Evolutionary conservation across 1,140 invertebrate species (phyloP), one percentile per base, ranked within the genome.

Genomic region (Delia radicum): DNA sequence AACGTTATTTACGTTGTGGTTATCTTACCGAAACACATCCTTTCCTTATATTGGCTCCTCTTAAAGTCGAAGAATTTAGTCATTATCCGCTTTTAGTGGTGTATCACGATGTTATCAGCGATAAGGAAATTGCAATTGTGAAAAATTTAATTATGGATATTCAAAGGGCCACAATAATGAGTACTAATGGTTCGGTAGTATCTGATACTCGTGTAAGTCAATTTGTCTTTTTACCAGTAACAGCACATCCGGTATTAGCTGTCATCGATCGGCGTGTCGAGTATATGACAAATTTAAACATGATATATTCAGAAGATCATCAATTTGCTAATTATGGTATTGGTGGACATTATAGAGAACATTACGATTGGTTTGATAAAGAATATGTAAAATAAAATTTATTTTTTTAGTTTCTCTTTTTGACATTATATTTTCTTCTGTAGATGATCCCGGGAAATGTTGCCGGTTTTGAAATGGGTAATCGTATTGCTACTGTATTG

Each of bases 151-250:
- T 95, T 2, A 90, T 89, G 76, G 95, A 96, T 3, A 94, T 96
- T 87, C 86, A 83, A 80, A 75, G 84, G 0, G 81, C 84, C 3
- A 98, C 94, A 1, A 96, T 99, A 0, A 61, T 71, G 3, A 96
- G 6, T 94, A 94, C 13, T 92, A 85, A 89, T 97, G 74, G 95
- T 94, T 86, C 91, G 91, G 13, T 96, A 0, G 83, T 81, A 3
- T 84, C 98, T 2, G 91, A 93, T 80, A 98, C 97, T 84, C 91
- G 98, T 78, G 98, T 99, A 80, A 98, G 96, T 84, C 99, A 99
- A 89, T 96, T 95, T 78, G 93, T 94, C 1, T 99, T 98, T 95
- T 87, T 99, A 8, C 93, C 93, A 78, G 92, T 92, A 77, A 87
- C 92, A 10, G 94, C 96, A 78, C 91, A 97, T 80, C 86, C 90